Conservation (phyloP, 2,113 vertebrate genomes). For the Hydropotes inermis region DNA sequence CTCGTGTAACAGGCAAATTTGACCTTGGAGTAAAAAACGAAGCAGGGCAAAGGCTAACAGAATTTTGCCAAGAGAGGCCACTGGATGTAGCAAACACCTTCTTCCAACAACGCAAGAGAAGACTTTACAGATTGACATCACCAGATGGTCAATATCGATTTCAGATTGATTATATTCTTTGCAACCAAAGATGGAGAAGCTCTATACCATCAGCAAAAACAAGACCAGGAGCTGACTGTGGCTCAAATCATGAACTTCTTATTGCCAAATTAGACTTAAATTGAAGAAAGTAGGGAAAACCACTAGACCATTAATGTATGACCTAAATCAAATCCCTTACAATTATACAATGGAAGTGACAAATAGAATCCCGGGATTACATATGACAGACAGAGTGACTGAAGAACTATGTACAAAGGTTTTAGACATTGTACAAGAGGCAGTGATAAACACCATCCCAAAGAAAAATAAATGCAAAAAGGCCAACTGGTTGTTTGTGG, state of each 20-base stretch:
- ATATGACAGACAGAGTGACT: not conserved
- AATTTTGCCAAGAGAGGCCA: not conserved
- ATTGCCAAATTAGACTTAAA: not conserved
- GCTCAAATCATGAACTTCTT: not conserved
- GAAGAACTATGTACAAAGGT: not conserved
- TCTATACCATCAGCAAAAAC: not conserved
- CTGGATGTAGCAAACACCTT: not conserved
- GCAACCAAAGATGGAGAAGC: not conserved
- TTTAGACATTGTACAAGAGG: not conserved
- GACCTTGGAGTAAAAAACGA: not conserved
- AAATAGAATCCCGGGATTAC: not conserved
- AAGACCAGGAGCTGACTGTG: not conserved
- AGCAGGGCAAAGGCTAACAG: not conserved
- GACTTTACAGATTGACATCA: not conserved
- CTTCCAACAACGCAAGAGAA: not conserved
- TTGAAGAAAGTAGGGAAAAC: not conserved
- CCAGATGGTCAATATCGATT: fast-evolving
- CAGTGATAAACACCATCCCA: not conserved
- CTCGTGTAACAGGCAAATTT: not conserved
- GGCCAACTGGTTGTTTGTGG: not conserved
- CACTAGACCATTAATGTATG: not conserved
- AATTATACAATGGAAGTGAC: not conserved
- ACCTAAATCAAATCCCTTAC: not conserved
- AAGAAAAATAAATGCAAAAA: not conserved
- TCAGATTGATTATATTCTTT: not conserved